These are phyloP conservation scores for zebrafish (Danio rerio) DNA, from an alignment of 2,113 vertebrate genomes.

Conservation along the genomic window DNA sequence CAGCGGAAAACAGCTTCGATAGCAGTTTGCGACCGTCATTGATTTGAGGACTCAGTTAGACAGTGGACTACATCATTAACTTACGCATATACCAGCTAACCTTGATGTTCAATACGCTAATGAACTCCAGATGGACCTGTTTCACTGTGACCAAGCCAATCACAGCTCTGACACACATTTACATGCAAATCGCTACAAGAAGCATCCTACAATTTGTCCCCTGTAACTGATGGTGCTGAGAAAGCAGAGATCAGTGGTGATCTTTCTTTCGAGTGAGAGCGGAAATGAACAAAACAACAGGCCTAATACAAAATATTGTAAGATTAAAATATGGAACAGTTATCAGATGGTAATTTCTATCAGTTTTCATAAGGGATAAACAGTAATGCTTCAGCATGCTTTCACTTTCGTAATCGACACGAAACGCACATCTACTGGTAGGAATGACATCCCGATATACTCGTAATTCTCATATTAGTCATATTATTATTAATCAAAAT, in stretches of 20 bases:
- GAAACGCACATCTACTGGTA: too few relatives aligned
- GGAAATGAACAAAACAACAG: too few relatives aligned
- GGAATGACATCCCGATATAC: too few relatives aligned
- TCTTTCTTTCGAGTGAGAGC: too few relatives aligned
- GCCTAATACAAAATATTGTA: too few relatives aligned
- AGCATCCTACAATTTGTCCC: background rate
- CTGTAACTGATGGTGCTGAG: background rate
- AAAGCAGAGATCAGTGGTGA: constrained; percentile 13
- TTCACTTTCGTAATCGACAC: too few relatives aligned
- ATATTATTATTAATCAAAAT: too few relatives aligned
- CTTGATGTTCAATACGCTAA: constrained; percentile 22
- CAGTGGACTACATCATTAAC: constrained; percentile 34
- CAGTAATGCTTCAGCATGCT: too few relatives aligned
- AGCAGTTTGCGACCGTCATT: constrained; percentile 39
- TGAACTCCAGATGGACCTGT: constrained; percentile 13
- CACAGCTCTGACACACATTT: background rate
- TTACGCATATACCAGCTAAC: background rate
- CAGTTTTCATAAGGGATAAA: too few relatives aligned
- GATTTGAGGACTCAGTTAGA: constrained; percentile 27
- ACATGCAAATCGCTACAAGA: background rate
- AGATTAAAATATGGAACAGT: too few relatives aligned
- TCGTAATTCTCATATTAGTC: too few relatives aligned
- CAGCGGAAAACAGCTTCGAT: background rate
- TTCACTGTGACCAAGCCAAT: constrained; percentile 4
- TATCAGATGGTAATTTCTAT: too few relatives aligned